A percentile compares a stretch with the other conserved stretches of the same genome.
These are phyloP conservation scores for Aythya baeri DNA, from an alignment of 2,113 vertebrate genomes.

Conservation along the genomic window DNA sequence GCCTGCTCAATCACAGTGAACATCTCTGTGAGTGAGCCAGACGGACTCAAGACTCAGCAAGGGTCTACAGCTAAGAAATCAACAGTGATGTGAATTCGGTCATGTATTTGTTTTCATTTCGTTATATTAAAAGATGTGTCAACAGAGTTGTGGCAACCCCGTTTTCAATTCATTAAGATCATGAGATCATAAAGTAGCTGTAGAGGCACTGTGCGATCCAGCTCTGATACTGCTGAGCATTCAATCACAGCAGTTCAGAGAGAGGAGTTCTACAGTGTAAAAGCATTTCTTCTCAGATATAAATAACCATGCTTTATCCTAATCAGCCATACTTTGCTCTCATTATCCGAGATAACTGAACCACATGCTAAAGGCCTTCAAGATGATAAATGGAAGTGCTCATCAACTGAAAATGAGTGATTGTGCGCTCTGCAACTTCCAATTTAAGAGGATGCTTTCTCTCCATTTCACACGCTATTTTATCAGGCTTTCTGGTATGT, in stretches of 20 bases:
- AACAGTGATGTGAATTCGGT: neutral
- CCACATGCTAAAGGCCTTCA: neutral
- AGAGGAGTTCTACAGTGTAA: neutral
- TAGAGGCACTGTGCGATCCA: neutral
- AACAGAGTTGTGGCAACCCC: neutral
- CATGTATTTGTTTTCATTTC: neutral
- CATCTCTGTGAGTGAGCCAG: neutral
- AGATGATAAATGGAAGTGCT: neutral
- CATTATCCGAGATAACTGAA: neutral
- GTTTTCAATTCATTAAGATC: neutral
- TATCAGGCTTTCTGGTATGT: neutral
- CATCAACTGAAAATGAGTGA: neutral
- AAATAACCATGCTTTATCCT: neutral
- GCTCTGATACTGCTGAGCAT: neutral
- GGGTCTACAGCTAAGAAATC: neutral
- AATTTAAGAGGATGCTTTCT: neutral
- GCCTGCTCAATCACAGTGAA: neutral
- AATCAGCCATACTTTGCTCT: neutral
- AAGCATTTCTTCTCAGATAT: neutral
- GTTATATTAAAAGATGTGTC: neutral
- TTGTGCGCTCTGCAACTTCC: neutral
- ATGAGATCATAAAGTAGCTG: neutral
- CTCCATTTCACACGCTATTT: neutral
- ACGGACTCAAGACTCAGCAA: neutral
- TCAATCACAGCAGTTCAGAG: neutral